Base-by-base conservation (phyloP, 2,113 vertebrate genomes). In the Lanius ludovicianus region DNA sequence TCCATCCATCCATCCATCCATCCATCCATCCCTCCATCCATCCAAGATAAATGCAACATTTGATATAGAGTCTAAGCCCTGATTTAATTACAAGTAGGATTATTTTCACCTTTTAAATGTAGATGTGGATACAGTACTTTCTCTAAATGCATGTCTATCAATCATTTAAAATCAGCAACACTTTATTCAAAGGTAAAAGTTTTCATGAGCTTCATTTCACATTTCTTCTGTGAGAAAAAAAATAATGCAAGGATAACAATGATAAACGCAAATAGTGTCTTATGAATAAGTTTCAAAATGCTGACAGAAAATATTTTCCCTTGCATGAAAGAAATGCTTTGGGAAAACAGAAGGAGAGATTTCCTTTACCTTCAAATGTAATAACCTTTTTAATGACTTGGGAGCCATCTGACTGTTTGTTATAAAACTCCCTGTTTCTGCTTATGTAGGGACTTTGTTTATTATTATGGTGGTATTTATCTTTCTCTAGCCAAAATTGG, bases 351-450 rank as follows among this genome's bases (percentile, higher is more conserved):
- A 93, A 96, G 69, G 9, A 44, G 87, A 81, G 10, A 83, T 94
- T 94, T 95, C 63, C 81, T 93, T 83, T 55, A 60, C 74, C 30
- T 94, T 93, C 75, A 62, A 62, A 46, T 47, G 50, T 24, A 95
- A 94, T 86, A 93, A 88, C 56, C 28, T 83, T 83, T 87, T 83
- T 87, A 96, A 94, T 60, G 59, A 80, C 89, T 91, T 79, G 84
- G 80, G 69, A 93, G 30, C 20, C 59, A 46, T 41, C 47, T 83
- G 84, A 91, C 69, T 75, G 55, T 60, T 90, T 84, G 78, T 65
- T 81, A 95, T 89, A 49, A 91, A 91, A 41, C 62, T 75, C n/a
- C 13, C 15, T 62, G 21, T 64, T 96, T 95, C 91, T 95, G 91
- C 95, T 91, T 87, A 79, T 50, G 53, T 67, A 94, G 89, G 59